Base-by-base conservation (phyloP, 2,888 invertebrate species). In the Mythimna loreyi region DNA sequence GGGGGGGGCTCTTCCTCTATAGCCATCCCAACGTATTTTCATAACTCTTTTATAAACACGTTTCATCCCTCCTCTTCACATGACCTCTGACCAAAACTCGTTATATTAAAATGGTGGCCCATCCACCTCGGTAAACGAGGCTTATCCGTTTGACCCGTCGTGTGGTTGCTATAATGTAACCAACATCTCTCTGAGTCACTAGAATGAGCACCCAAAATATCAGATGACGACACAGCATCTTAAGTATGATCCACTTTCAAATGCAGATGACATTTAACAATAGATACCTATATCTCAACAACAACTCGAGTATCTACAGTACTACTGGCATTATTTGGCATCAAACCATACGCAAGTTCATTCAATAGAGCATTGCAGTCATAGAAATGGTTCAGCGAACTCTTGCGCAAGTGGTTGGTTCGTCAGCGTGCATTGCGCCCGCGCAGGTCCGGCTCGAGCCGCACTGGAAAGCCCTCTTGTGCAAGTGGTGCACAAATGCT, bases 391-490 rank as follows among this genome's bases (percentile, higher is more conserved):
- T 94, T 95, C 94, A 94, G 88, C 92, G 95, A 94, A 94, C 95
- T 89, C 73, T 95, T 95, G 90, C 93, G 92, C 92, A 95, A 94
- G 87, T 66, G 66, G 52, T 74, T 67, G 33, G 58, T 64, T 64
- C 68, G 81, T 71, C 79, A 72, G 65, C 82, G 83, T 84, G 85
- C 87, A 85, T 62, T 75, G 80, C 81, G 88, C 86, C 80, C 87
- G 80, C 71, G 53, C 73, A 91, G 86, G 91, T 93, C 93, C 93
- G 93, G 92, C 91, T 92, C 83, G 83, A 21, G 62, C 53, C 36
- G 67, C 83, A 86, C 86, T 91, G 93, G 93, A 92, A 92, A 93
- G 80, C 88, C 92, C 90, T 89, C 92, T 95, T 95, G 93, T 92
- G 95, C 92, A 95, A 95, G 74, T 78, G 67, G 67, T 71, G 75